phyloP scores from a whole-genome alignment of 2,888 invertebrate species.

The Odontothrips loti region DNA sequence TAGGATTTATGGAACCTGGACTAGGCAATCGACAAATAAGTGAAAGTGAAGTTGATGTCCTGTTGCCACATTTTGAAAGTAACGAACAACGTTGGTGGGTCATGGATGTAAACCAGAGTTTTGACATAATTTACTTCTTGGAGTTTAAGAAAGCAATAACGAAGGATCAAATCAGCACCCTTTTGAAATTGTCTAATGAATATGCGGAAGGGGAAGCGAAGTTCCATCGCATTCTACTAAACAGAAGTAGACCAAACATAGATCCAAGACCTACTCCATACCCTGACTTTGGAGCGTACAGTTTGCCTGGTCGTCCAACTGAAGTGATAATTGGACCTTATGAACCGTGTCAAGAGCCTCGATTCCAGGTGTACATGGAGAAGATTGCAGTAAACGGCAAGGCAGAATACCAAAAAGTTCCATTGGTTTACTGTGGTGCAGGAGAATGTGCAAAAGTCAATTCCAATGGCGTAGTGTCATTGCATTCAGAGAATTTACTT shows the following conservation, averaged over 20 bases:
- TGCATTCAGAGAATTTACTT: not conserved
- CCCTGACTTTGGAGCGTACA: constrained; percentile 11
- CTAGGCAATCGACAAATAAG: not conserved
- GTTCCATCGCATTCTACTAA: not conserved
- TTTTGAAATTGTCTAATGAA: not conserved
- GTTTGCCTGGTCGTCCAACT: not conserved
- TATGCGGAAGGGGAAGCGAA: not conserved
- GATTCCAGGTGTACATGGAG: not conserved
- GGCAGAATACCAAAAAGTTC: not conserved
- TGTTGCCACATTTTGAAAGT: not conserved
- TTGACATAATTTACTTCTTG: not conserved
- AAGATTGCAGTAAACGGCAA: not conserved
- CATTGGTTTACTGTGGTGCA: not conserved
- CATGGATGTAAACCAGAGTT: not conserved
- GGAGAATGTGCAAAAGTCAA: not conserved
- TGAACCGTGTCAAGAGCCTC: not conserved
- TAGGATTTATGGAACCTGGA: not conserved
- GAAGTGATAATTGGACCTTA: not conserved
- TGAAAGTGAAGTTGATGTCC: not conserved
- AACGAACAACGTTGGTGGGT: not conserved
- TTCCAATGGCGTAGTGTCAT: not conserved
- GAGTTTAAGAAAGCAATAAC: not conserved
- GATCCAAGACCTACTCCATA: not conserved
- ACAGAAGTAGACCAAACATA: not conserved
- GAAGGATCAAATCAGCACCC: not conserved